Percentiles rank a stretch among this genome's conserved stretches.
Conservation (phyloP, 2,797 vertebrate species). For the Psittacula derbiana region DNA sequence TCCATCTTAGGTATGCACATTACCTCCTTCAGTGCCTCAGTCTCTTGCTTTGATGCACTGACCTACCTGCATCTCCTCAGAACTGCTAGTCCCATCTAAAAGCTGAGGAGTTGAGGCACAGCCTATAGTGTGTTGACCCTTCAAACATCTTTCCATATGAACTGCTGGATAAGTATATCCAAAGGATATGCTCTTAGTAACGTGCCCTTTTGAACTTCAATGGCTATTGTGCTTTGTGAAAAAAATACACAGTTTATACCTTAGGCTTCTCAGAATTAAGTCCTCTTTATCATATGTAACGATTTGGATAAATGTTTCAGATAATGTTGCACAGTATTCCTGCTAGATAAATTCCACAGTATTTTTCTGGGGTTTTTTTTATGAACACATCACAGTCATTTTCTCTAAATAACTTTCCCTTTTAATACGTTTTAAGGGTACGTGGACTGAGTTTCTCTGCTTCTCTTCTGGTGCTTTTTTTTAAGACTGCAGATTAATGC, state of each 20-base stretch:
- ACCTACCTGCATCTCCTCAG: background rate
- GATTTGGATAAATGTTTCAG: background rate
- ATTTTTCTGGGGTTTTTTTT: background rate
- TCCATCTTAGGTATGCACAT: background rate
- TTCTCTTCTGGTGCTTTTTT: background rate
- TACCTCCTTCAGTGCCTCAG: background rate
- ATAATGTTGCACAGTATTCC: background rate
- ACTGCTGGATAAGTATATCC: background rate
- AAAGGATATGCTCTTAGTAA: background rate
- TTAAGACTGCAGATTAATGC: background rate
- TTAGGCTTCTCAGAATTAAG: background rate
- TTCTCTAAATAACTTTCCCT: background rate
- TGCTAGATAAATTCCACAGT: background rate
- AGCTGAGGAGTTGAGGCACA: background rate
- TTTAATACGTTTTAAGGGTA: background rate
- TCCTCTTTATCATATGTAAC: background rate
- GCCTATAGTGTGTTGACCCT: background rate
- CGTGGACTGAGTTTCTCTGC: background rate
- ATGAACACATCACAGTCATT: background rate
- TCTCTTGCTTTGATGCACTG: background rate
- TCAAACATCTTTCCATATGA: background rate
- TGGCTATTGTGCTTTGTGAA: background rate
- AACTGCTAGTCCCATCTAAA: background rate
- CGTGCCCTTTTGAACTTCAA: background rate
- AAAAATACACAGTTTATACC: background rate